Conservation (phyloP, 2,888 invertebrate species). For the Sinelater perroti region DNA sequence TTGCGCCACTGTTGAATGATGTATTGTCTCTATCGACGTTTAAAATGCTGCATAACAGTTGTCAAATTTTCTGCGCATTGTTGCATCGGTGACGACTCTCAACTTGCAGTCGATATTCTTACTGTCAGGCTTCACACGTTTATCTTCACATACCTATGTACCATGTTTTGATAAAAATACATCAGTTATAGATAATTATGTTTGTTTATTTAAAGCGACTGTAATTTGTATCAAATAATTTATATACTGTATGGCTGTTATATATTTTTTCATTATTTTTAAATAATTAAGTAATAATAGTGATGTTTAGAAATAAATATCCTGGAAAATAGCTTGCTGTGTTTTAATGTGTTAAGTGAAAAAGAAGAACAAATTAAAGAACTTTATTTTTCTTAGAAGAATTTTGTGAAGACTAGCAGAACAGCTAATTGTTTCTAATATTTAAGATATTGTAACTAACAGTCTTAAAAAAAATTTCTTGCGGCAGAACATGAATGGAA, state of each 20-base stretch:
- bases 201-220: slow-evolving; percentile 35
- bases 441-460: too few relatives aligned
- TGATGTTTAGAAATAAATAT: slow-evolving; percentile 57
- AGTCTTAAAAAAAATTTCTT: too few relatives aligned
- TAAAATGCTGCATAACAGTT: slow-evolving; percentile 30
- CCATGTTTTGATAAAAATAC: slow-evolving; percentile 35
- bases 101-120: slow-evolving; percentile 9
- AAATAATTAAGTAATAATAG: slow-evolving; percentile 57
- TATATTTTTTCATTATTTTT: slow-evolving; percentile 59
- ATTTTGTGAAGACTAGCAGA: too few relatives aligned
- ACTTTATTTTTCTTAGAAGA: too few relatives aligned
- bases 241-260: slow-evolving; percentile 60
- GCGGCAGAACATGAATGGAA: too few relatives aligned
- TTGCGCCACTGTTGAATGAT: slow-evolving; percentile 14
- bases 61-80: too few relatives aligned
- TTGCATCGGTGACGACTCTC: slow-evolving; percentile 5
- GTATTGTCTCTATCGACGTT: slow-evolving; percentile 18
- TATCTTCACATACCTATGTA: slow-evolving; percentile 24
- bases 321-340: slow-evolving; percentile 15
- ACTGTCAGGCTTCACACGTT: neutral
- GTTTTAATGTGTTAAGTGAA: slow-evolving; percentile 2
- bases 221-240: slow-evolving; percentile 53
- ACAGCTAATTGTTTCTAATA: too few relatives aligned
- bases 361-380: too few relatives aligned
- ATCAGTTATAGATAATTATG: slow-evolving; percentile 31